phyloP scores from a whole-genome alignment of 64 coral and sea anemone species.

The Catalaphyllia jardinei region DNA sequence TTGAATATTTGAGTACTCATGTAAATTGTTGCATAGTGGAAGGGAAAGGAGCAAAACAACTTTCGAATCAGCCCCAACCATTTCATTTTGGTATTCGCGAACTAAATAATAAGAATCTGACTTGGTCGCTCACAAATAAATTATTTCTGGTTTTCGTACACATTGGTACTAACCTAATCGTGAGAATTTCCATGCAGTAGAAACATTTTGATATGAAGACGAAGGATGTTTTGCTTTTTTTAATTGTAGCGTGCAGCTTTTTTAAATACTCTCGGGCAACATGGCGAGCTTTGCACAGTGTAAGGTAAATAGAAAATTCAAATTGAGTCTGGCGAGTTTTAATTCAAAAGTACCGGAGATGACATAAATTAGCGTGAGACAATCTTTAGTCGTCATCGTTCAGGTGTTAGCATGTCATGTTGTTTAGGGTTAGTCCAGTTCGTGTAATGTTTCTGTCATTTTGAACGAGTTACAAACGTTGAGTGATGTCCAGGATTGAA shows the following conservation, averaged over 20 bases:
- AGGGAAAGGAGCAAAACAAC: neutral
- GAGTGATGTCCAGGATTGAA: neutral
- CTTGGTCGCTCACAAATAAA: too few species aligned
- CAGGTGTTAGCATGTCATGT: neutral
- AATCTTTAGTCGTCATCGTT: neutral
- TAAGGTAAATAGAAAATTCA: too few species aligned
- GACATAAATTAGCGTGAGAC: neutral
- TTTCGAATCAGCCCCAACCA: neutral
- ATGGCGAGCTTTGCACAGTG: neutral
- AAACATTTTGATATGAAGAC: neutral
- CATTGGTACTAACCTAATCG: neutral
- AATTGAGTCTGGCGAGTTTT: neutral
- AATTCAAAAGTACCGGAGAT: neutral
- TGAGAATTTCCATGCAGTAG: neutral
- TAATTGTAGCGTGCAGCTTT: neutral
- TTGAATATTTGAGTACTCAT: neutral
- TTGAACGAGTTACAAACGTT: neutral
- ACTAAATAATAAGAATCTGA: too few species aligned
- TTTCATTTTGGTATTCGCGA: too few species aligned
- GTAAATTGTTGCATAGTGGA: neutral
- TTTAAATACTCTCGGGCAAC: neutral
- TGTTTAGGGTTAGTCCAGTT: neutral
- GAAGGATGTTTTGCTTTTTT: neutral
- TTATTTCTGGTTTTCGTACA: too few species aligned
- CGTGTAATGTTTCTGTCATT: neutral